Conservation (phyloP, 2,113 vertebrate species). For the Saimiri boliviensis region DNA sequence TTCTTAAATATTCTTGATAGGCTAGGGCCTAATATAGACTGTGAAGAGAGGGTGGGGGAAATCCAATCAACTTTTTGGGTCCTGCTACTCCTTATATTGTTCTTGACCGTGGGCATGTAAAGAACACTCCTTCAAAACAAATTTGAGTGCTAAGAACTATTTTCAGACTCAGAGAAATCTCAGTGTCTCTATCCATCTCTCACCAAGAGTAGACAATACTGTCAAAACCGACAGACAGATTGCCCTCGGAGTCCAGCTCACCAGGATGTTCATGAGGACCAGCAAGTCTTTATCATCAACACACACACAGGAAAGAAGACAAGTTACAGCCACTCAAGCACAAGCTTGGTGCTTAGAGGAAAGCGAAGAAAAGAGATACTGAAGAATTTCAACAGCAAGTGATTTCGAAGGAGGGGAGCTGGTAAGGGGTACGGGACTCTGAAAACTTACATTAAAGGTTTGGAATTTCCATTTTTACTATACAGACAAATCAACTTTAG, state of each 20-base stretch:
- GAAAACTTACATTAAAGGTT: not conserved
- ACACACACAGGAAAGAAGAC: not conserved
- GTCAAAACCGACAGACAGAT: not conserved
- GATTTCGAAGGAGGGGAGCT: not conserved
- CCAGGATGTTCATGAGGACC: not conserved
- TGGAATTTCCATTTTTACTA: not conserved
- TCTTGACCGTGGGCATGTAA: not conserved
- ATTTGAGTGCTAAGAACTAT: not conserved
- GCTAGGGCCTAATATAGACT: not conserved
- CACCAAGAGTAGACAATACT: not conserved
- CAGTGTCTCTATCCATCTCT: not conserved
- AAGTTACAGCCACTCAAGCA: not conserved
- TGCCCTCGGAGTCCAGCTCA: not conserved
- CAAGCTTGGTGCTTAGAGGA: not conserved
- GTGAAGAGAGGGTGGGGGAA: not conserved
- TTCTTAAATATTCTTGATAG: not conserved
- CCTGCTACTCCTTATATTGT: not conserved
- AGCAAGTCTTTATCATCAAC: not conserved
- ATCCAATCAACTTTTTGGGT: not conserved
- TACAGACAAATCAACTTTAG: not conserved
- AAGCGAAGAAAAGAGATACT: not conserved
- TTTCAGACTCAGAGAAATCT: not conserved
- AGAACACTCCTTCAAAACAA: not conserved
- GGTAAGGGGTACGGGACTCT: not conserved
- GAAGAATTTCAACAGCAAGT: not conserved